Evolutionary conservation across 1,140 invertebrate species (phyloP).

Genomic region (Protaetia brevitarsis): DNA sequence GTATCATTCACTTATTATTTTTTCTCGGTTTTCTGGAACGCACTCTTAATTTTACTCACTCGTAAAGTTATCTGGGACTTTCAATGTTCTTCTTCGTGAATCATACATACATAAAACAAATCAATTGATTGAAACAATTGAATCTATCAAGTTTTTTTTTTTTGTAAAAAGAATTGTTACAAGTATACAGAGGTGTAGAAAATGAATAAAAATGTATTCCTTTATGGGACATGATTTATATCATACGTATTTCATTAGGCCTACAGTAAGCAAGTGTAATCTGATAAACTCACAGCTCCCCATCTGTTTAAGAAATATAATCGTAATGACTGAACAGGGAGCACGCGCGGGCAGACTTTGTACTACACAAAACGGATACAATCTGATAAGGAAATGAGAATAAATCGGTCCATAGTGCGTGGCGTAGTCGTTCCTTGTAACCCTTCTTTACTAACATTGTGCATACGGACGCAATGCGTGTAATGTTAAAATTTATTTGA

Average conservation of each 20-base stretch:
- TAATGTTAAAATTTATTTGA: no score
- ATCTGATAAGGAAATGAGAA: not conserved
- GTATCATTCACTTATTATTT: no score
- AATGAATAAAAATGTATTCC: not conserved
- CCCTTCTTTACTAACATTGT: not conserved
- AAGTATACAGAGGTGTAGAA: no score
- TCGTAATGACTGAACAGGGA: not conserved
- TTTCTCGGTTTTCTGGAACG: no score
- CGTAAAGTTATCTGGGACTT: no score
- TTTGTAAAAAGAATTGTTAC: no score
- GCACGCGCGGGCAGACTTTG: not conserved
- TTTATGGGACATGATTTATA: not conserved
- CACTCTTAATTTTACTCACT: no score
- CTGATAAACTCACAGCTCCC: not conserved
- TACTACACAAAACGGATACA: not conserved
- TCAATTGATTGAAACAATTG: no score
- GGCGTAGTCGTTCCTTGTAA: not conserved
- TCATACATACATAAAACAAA: no score
- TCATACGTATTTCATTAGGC: not conserved
- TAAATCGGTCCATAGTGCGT: not conserved
- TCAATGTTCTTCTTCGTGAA: no score
- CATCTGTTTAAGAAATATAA: conserved; percentile 6
- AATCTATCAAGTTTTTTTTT: no score
- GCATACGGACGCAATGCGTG: no score
- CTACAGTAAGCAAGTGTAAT: not conserved